A percentile compares a stretch with the other conserved stretches of the same genome.
Conservation (phyloP, 2,797 vertebrate species). For the Tragelaphus oryx region DNA sequence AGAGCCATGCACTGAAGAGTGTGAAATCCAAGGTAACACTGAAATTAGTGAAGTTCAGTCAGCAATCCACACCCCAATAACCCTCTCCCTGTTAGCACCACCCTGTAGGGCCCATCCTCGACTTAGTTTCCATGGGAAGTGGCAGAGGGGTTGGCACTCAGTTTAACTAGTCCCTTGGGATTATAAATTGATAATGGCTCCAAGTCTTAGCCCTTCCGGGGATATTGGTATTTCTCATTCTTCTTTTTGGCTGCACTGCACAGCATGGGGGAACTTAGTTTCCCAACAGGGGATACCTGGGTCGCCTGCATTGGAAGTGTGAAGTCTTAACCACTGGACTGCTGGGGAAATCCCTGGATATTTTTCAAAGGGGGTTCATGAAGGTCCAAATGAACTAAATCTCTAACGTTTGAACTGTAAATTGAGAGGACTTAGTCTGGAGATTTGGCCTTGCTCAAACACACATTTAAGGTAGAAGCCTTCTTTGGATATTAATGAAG, state of each 20-base stretch:
- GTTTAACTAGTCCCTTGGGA: neutral
- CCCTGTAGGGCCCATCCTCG: neutral
- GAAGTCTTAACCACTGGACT: neutral
- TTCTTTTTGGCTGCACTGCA: neutral
- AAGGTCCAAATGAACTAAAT: neutral
- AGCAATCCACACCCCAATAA: neutral
- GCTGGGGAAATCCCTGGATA: neutral
- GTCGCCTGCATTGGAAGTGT: neutral
- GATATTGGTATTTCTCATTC: neutral
- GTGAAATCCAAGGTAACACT: neutral
- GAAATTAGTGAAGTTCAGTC: neutral
- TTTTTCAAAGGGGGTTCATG: neutral
- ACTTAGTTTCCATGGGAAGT: neutral
- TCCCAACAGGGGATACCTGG: neutral
- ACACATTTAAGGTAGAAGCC: slow-evolving; percentile 9
- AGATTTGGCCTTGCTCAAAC: slow-evolving; percentile 23
- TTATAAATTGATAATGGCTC: slow-evolving; percentile 24
- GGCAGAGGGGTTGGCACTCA: neutral
- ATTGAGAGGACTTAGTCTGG: neutral
- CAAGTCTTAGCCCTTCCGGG: neutral
- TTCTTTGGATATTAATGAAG: slow-evolving; percentile 8
- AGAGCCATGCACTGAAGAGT: neutral
- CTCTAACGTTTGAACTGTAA: slow-evolving; percentile 26
- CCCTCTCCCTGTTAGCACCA: neutral
- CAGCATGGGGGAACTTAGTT: neutral